Percentiles rank a stretch among this genome's conserved stretches.
phyloP scores from a whole-genome alignment of 1,140 invertebrate species.

The Pogonus chalceus region DNA sequence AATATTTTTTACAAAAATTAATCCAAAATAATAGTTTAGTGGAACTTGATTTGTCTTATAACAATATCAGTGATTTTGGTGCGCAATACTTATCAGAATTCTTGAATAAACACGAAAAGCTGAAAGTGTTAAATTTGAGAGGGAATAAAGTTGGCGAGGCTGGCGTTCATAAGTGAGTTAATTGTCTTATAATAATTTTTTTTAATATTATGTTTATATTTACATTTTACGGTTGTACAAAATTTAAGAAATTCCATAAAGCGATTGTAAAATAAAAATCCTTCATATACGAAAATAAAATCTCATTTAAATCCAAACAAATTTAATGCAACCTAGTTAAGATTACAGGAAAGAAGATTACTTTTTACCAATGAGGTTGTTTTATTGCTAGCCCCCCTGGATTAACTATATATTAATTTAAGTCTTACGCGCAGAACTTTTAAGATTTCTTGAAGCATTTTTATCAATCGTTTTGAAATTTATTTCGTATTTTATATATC shows the following conservation, averaged over 20 bases:
- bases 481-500: no score
- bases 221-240: no score
- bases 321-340: no score
- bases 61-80: constrained; percentile 29
- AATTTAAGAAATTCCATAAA: background rate
- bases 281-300: background rate
- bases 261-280: background rate
- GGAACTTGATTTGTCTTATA: constrained; percentile 31
- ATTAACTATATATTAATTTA: no score
- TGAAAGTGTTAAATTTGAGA: constrained; percentile 26
- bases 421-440: no score
- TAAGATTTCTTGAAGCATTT: no score
- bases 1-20: constrained; percentile 26
- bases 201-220: no score
- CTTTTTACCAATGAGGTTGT: no score
- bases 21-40: constrained; percentile 24
- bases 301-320: background rate
- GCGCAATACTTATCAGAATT: constrained; percentile 30
- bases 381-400: no score
- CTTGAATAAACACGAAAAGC: constrained; percentile 20
- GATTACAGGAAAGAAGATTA: no score
- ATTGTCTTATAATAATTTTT: no score
- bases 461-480: no score
- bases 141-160: constrained; percentile 29
- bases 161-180: constrained; percentile 19